These are phyloP conservation scores for Pocillopora damicornis DNA, from an alignment of 64 coral and sea anemone genomes.

Conservation along the genomic window DNA sequence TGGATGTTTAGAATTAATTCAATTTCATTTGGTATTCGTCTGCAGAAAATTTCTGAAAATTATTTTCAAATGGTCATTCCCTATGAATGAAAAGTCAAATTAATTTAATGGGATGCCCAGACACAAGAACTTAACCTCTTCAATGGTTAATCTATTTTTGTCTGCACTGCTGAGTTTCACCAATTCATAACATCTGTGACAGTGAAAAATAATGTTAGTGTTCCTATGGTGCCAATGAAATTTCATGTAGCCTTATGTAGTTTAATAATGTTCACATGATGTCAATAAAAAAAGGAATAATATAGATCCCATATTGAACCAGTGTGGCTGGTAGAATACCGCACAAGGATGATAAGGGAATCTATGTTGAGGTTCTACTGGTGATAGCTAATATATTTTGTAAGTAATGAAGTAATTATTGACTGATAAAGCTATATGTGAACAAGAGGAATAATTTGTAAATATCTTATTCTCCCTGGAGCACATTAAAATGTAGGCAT, in stretches of 20 bases:
- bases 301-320: neutral
- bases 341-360: neutral
- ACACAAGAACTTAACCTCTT: neutral
- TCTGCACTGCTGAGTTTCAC: neutral
- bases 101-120: neutral
- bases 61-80: neutral
- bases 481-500: neutral
- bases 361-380: neutral
- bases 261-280: neutral
- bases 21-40: neutral
- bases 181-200: neutral
- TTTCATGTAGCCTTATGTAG: neutral
- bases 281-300: too few relatives aligned
- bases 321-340: neutral
- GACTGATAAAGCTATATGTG: neutral
- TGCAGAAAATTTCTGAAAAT: neutral
- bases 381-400: neutral
- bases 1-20: neutral
- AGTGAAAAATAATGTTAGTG: neutral
- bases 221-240: neutral
- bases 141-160: neutral
- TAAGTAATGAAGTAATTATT: neutral
- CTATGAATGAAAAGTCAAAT: neutral
- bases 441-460: constrained; percentile 19
- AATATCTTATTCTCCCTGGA: neutral